Evolutionary conservation across 2,113 vertebrate species (phyloP).

Genomic region (Nannobrachium achirus): DNA sequence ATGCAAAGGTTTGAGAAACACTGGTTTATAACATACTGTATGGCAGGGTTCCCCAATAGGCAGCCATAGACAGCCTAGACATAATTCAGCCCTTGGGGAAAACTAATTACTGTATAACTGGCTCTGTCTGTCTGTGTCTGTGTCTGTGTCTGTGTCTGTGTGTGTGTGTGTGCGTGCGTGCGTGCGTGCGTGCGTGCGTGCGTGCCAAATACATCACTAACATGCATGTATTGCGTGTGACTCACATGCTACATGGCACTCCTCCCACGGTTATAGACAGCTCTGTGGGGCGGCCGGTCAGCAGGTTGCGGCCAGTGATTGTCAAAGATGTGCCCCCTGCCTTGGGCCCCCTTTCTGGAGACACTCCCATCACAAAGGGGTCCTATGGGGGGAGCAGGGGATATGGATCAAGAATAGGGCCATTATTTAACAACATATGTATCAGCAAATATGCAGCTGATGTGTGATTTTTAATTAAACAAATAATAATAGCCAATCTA

Average conservation of each 20-base stretch:
- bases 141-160: constrained; percentile 6
- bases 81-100: too few relatives aligned
- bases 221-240: neutral
- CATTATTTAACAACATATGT: too few relatives aligned
- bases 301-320: constrained; percentile 86
- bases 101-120: neutral
- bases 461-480: too few relatives aligned
- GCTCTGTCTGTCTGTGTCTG: constrained; percentile 5
- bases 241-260: constrained; percentile 90
- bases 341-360: constrained; percentile 87
- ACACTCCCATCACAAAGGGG: constrained; percentile 86
- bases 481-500: too few relatives aligned
- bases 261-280: constrained; percentile 87
- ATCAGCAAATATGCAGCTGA: too few relatives aligned
- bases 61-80: too few relatives aligned
- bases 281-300: constrained; percentile 87
- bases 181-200: neutral
- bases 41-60: too few relatives aligned
- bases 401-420: too few relatives aligned
- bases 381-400: constrained; percentile 75
- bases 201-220: neutral
- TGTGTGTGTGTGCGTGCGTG: constrained; percentile 2
- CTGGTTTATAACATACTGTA: too few relatives aligned
- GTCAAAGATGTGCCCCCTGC: constrained; percentile 91
- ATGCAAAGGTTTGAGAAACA: too few relatives aligned